These are phyloP conservation scores for Microtus pennsylvanicus DNA, from an alignment of 2,113 vertebrate species.

Conservation along the genomic window DNA sequence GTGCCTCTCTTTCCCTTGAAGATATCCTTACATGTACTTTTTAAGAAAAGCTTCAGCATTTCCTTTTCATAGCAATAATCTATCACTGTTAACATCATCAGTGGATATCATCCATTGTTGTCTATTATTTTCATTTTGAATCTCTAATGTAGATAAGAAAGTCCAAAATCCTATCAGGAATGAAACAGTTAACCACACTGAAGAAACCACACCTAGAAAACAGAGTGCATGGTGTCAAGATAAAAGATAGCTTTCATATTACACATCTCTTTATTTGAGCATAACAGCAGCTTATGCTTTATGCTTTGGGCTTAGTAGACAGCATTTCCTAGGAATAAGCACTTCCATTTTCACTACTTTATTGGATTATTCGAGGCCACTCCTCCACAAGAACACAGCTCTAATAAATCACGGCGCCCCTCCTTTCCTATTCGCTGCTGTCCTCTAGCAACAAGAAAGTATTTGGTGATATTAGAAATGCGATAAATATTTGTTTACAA, in stretches of 20 bases:
- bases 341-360: constrained; percentile 3
- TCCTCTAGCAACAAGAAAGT: neutral
- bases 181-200: neutral
- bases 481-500: constrained; percentile 54
- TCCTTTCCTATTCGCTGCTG: neutral
- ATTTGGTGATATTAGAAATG: neutral
- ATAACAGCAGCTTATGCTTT: neutral
- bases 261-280: neutral
- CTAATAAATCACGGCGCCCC: neutral
- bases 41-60: neutral
- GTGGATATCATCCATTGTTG: neutral
- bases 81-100: neutral
- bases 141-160: neutral
- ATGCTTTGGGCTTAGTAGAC: neutral
- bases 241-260: neutral
- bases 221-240: neutral
- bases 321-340: constrained; percentile 31
- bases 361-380: neutral
- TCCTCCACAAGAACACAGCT: neutral
- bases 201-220: neutral
- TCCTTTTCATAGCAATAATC: neutral
- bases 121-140: constrained; percentile 7
- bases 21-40: neutral
- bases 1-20: neutral
- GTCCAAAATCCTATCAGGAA: neutral